Evolutionary conservation across 2,888 invertebrate species (phyloP), one percentile per base, ranked within the genome.

Genomic region (Stenurella melanura): DNA sequence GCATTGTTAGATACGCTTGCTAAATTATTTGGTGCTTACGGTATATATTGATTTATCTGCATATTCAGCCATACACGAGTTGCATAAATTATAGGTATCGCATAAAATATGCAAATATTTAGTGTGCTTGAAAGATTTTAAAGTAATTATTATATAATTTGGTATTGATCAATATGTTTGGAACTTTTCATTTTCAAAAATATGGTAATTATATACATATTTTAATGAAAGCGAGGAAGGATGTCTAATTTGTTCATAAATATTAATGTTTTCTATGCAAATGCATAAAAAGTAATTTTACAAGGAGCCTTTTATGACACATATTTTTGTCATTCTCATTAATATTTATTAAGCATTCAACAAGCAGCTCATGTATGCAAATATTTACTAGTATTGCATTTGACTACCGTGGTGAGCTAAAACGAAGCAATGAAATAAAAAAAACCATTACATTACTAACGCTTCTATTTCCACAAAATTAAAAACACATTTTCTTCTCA

Each of bases 1-100:
- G 70, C 60, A 60, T 60, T 70, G 70, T 58, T 70, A 70, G 70
- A 70, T 70, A 60, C 70, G 70, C 38, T 21, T 26, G 70, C 60
- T 70, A 42, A 70, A 70, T 70, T 70, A 70, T 61, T 70, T 21
- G 60, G 21, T 70, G 60, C 60, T 70, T 61, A 70, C 60, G 60
- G 38, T 42, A 42, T 18, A 50, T 50, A 70, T 61, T 70, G 70
- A 70, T 70, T 70, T 70, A 70, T 70, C 70, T 60, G 60, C 70
- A 60, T 70, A 60, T 42, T 60, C 70, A 61, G 61, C 60, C 70
- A 57, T 34, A 61, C n/a, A 21, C 19, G 58, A 21, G 21, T 12
- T 58, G 50, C 50, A 50, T 50, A 50, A 50, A 50, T 50, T 50
- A 50, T 50, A n/a, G 50, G 50, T 50, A n/a, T n/a, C n/a, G 50